phyloP scores from a whole-genome alignment of 2,888 invertebrate genomes.

The Agrypnus murinus region DNA sequence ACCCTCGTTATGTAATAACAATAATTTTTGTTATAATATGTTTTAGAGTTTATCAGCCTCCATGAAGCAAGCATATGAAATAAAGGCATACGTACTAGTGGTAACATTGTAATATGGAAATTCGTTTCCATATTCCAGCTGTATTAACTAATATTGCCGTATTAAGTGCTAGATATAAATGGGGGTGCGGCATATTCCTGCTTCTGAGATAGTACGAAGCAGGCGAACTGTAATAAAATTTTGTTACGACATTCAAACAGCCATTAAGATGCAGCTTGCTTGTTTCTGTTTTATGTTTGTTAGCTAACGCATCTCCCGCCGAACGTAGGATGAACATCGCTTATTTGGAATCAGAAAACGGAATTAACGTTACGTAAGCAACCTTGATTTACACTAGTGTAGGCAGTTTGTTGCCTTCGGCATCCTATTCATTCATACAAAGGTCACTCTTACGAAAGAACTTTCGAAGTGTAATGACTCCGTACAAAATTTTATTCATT shows the following conservation, averaged over 20 bases:
- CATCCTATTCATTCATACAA: constrained; percentile 45
- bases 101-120: constrained; percentile 23
- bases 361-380: constrained; percentile 44
- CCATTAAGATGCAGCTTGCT: constrained; percentile 35
- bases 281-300: constrained; percentile 33
- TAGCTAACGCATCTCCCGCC: constrained; percentile 29
- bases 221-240: constrained; percentile 30
- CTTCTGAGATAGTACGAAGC: constrained; percentile 19
- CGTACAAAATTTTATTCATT: constrained; percentile 22
- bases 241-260: constrained; percentile 34
- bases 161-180: constrained; percentile 29
- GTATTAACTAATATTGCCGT: constrained; percentile 17
- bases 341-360: constrained; percentile 44
- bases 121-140: constrained; percentile 22
- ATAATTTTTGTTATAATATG: neutral
- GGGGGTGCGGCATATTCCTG: constrained; percentile 22
- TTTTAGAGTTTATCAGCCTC: neutral
- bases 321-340: constrained; percentile 39
- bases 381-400: constrained; percentile 44
- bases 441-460: constrained; percentile 43
- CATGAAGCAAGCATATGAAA: neutral
- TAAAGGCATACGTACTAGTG: neutral
- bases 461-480: constrained; percentile 39
- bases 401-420: constrained; percentile 39
- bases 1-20: neutral